These are phyloP conservation scores for Oncorhynchus kisutch DNA, from an alignment of 2,113 vertebrate genomes.

Conservation along the genomic window DNA sequence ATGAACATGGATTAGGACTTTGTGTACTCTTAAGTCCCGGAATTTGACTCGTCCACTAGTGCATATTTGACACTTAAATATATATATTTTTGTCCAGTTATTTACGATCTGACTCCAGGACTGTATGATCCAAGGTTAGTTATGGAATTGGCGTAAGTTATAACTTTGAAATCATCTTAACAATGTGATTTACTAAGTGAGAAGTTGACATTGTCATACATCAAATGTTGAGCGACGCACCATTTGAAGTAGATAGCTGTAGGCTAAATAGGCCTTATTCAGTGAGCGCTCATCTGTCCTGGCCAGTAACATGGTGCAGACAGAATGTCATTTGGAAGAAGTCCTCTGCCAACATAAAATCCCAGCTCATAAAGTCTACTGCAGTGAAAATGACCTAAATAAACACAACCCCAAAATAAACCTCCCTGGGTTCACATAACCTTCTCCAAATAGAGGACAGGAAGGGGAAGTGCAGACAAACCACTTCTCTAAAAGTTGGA, in stretches of 20 bases:
- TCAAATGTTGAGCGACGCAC: background rate
- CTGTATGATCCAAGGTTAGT: too few relatives aligned
- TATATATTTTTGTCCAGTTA: background rate
- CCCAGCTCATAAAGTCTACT: constrained; percentile 43
- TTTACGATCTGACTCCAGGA: too few relatives aligned
- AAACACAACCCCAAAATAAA: constrained; percentile 43
- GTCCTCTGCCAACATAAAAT: constrained; percentile 46
- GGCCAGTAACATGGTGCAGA: constrained; percentile 27
- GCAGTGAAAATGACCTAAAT: constrained; percentile 49
- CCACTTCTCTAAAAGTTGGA: background rate
- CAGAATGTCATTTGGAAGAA: constrained; percentile 36
- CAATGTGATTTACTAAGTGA: too few relatives aligned
- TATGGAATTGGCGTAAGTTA: background rate
- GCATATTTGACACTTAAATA: background rate
- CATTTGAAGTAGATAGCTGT: background rate
- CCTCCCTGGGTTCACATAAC: constrained; percentile 23
- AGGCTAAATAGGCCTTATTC: background rate
- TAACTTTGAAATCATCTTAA: background rate
- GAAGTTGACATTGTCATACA: background rate
- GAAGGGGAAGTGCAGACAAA: constrained; percentile 3
- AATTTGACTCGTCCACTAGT: background rate
- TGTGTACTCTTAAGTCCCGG: background rate
- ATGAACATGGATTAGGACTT: too few relatives aligned
- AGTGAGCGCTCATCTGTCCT: background rate
- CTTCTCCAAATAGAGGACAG: constrained; percentile 9